Base-by-base conservation (phyloP, 2,113 vertebrate species). In the Orycteropus afer region DNA sequence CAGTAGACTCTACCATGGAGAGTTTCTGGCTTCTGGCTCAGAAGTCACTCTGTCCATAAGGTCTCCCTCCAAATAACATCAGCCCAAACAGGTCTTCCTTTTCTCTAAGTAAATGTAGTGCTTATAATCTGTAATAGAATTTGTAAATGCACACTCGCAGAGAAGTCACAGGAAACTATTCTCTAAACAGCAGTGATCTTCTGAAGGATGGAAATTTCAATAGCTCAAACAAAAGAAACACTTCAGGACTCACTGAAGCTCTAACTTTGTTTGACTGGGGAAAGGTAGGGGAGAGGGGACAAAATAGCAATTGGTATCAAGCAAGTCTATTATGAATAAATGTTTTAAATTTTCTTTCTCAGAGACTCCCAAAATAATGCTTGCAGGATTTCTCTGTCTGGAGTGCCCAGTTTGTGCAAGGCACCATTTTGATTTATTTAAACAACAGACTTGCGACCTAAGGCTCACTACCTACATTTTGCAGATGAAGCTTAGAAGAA, bases 31-130 rank as follows among this genome's bases (percentile, higher is more conserved):
- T n/a, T n/a, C 65, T 71, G 59, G 2, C 45, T 81, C 47, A 84
- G 73, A 23, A 93, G 22, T 11, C 45, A 81, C 37, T 79, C 86
- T 85, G 12, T 12, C 37, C 27, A 59, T 45, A 42, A 77, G 12
- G 2, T 2, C 8, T 80, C 7, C 69, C 3, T 40, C 53, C 18
- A 86, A 84, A 90, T 53, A 89, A 37, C 17, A 57, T 87, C 34
- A 82, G 20, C 23, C n/a, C 53, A 86, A 83, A 91, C 57, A 92
- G 32, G 69, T 59, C 22, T 37, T 34, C 42, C 12, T 86, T 95
- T 47, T 90, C 57, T 88, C 80, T 92, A 93, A 96, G 77, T 59
- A 84, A 81, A 86, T 57, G 34, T 51, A 61, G 18, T 20, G 69
- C 69, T 89, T 87, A 40, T 1, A 80, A 3, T 84, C 47, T 69